Conservation (phyloP, 2,888 invertebrate genomes). For the Aphodius granarius region DNA sequence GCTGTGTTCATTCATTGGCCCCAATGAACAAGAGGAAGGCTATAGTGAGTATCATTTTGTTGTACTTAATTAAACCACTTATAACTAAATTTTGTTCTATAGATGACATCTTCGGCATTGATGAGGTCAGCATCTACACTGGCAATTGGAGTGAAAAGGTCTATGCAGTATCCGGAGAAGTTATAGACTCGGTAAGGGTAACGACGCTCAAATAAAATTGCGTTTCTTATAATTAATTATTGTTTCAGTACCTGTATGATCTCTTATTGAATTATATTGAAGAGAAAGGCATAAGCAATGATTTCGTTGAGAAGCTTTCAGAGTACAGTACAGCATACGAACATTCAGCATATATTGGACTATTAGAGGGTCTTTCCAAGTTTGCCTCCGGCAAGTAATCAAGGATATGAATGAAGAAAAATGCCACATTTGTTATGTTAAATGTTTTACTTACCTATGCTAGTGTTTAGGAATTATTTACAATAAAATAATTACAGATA, state of each 20-base stretch:
- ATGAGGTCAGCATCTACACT: constrained; percentile 87
- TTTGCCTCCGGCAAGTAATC: constrained; percentile 69
- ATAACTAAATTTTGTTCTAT: constrained; percentile 20
- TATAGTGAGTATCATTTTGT: constrained; percentile 60
- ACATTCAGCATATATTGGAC: constrained; percentile 85
- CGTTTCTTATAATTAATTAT: neutral
- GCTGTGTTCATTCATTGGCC: constrained; percentile 78
- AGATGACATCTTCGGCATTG: constrained; percentile 92
- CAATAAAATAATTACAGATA: constrained; percentile 9
- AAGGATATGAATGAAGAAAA: neutral
- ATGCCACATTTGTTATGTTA: constrained; percentile 7
- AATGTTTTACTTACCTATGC: constrained; percentile 16
- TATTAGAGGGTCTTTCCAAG: constrained; percentile 84
- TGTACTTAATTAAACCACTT: too few species aligned
- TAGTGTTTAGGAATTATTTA: constrained; percentile 7
- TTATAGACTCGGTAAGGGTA: constrained; percentile 85
- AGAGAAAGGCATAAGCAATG: constrained; percentile 93
- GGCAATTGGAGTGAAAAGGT: constrained; percentile 87
- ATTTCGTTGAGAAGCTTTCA: constrained; percentile 87
- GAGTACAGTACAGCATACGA: constrained; percentile 91
- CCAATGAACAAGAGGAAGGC: constrained; percentile 66
- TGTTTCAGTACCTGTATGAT: constrained; percentile 86
- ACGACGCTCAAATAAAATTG: neutral
- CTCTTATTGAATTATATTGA: constrained; percentile 92
- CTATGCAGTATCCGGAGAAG: constrained; percentile 90